Evolutionary conservation across 2,888 invertebrate species (phyloP), one percentile per base, ranked within the genome.

Genomic region (Carabus problematicus): DNA sequence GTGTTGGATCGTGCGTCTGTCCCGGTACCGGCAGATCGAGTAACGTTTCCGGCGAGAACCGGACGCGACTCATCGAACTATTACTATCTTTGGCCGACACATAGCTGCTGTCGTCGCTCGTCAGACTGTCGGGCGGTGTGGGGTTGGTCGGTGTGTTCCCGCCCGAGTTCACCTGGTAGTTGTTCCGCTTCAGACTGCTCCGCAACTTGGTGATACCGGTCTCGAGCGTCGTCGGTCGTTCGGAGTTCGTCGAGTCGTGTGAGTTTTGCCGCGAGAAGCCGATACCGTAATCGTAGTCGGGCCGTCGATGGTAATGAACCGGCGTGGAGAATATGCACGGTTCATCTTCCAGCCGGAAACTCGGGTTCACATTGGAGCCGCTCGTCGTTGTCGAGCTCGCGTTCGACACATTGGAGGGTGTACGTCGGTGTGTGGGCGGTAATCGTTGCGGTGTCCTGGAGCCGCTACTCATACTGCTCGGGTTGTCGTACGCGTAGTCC

Each of bases 41-140:
- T 76, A 90, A 81, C 40, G 90, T 87, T 61, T 90, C 91, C 0
- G 94, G 93, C 59, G 93, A 93, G 82, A 92, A 92, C 69, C 90
- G 85, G 70, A 91, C 93, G 11, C 93, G 84, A 45, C 89, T 88
- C 71, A 87, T 87, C n/a, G 90, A 89, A 29, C 89, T 89, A 70
- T 88, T 85, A 71, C 85, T 88, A 76, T 93, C 93, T 76, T 92
- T 87, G 14, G 95, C 95, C 8, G 95, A 95, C 74, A 93, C 89
- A 80, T 94, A 95, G 52, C 93, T 93, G 76, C 93, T 92, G 77
- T 94, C 95, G 19, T 95, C 95, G 76, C 93, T 93, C 0, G 93
- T 91, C 70, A 93, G 78, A 73, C 93, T 93, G 75, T 94, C 94
- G 0, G 94, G 93, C 0, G 94, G 94, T 6, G 94, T 93, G 1